Evolutionary conservation across 2,888 invertebrate genomes (phyloP), one percentile per base, ranked within the genome.

Genomic region (Patella pellucida): DNA sequence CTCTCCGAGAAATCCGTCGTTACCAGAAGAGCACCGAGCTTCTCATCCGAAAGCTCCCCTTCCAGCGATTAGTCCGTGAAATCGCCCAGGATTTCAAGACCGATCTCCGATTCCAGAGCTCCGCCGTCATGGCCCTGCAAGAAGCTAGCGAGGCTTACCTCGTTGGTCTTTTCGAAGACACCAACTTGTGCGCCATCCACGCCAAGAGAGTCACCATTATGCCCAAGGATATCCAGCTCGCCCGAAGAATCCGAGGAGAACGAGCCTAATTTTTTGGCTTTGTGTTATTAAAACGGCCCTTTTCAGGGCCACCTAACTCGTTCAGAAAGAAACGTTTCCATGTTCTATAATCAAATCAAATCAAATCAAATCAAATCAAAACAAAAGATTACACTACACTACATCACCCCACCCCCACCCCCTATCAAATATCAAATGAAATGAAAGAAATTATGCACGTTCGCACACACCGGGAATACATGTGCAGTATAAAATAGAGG

Each of bases 131-230:
- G 77, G 97, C 97, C 68, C 68, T 97, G 82, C 95, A 95, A 93
- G 92, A 83, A 62, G 84, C 82, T 31, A 78, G 83, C 68, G 96
- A 96, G 92, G 96, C 96, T 15, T 96, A 96, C 91, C 92, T 97
- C 84, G 97, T 97, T 77, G 97, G 97, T 83, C 93, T 98, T 77
- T 97, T 98, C 92, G 97, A 97, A 93, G 97, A 98, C 93, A 97
- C 97, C 84, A 97, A 97, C 92, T 93, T 97, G 93, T 97, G 97
- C 93, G 97, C 97, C 84, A 97, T 97, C 91, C 97, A 98, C 90
- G 97, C 97, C 87, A 97, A 97, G 92, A 94, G 97, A 87, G 97
- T 97, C 75, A 97, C 97, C 84, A 97, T 97, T 92, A 97, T 97
- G 97, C 97, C 97, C 86, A 97, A 97, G 92, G 97, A 97, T 91